phyloP scores from a whole-genome alignment of 2,797 vertebrate species.

The Poecile montanus region DNA sequence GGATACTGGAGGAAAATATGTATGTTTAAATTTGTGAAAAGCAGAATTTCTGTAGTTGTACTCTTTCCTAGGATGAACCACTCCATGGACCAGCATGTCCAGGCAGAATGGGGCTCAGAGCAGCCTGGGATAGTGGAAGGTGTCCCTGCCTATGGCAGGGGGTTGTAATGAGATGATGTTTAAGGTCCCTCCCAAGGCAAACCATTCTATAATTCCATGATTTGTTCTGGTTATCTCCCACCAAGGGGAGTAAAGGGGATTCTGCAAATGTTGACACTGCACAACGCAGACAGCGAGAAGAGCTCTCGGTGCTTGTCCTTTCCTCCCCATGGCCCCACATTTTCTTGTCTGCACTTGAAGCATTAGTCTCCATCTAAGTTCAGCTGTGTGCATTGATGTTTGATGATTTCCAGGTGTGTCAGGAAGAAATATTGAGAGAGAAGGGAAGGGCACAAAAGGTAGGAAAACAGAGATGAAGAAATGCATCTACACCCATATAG shows the following conservation, averaged over 20 bases:
- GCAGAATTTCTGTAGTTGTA: not conserved
- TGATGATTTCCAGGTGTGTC: not conserved
- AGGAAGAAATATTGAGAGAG: not conserved
- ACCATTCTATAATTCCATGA: not conserved
- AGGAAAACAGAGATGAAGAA: not conserved
- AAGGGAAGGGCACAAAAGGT: not conserved
- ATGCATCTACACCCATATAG: not conserved
- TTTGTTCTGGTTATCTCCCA: not conserved
- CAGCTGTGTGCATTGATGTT: not conserved
- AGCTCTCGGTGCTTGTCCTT: not conserved
- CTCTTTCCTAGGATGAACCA: not conserved
- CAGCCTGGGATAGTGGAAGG: not conserved
- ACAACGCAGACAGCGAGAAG: not conserved
- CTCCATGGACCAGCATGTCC: too few species aligned
- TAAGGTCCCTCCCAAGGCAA: not conserved
- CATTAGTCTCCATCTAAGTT: not conserved
- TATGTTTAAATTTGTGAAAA: not conserved
- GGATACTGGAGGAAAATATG: not conserved
- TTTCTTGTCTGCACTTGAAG: not conserved
- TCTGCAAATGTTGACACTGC: not conserved
- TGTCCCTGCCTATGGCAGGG: not conserved
- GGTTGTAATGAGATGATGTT: not conserved
- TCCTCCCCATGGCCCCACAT: not conserved
- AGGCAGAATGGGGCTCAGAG: not conserved
- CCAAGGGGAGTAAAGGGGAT: not conserved